Base-by-base conservation (phyloP, 2,888 invertebrate genomes). In the Gordius sp. region DNA sequence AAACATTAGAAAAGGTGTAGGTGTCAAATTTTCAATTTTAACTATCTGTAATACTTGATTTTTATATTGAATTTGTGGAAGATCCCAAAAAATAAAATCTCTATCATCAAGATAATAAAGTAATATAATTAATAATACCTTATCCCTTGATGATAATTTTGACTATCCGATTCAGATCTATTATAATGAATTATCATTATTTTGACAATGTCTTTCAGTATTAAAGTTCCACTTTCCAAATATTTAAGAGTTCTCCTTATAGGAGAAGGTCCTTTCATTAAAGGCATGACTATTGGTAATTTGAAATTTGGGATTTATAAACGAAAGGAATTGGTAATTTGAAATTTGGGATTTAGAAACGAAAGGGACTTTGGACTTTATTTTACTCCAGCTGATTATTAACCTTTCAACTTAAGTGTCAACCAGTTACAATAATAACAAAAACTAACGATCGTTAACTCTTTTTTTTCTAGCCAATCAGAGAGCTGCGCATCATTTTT, bases 121-220 rank as follows among this genome's bases (percentile, higher is more conserved):
- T 13, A 39, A 39, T 39, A n/a, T 47, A 16, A 47, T 8, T 8
- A 23, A 47, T 47, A 8, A 20, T 54, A 54, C 55, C 55, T 54
- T 13, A 54, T 20, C 4, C 55, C 55, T 27, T 27, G 24, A 28
- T 54, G 55, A 27, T 54, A 54, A 8, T 8, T 8, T 54, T 54
- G 4, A 8, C 8, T 26, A 27, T 54, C 55, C 24, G 20, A 26
- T 26, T 54, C 20, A 26, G 8, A 25, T 26, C 13, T 4, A 27
- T 54, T 54, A 27, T 26, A 56, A 56, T 56, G 20, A 13, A 56
- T 41, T 2, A 41, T 13, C 39, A 56, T 20, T 18, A 56, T 26
- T 47, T 56, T 56, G 4, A 56, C 28, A 56, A 53, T 18, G 23
- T 56, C 41, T 41, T 41, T 56, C 47, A 56, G 47, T 56, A 56